Percentiles rank a stretch among this genome's conserved stretches.
Conservation (phyloP, 2,797 vertebrate species). For the Parauchenoglanis ngamensis region DNA sequence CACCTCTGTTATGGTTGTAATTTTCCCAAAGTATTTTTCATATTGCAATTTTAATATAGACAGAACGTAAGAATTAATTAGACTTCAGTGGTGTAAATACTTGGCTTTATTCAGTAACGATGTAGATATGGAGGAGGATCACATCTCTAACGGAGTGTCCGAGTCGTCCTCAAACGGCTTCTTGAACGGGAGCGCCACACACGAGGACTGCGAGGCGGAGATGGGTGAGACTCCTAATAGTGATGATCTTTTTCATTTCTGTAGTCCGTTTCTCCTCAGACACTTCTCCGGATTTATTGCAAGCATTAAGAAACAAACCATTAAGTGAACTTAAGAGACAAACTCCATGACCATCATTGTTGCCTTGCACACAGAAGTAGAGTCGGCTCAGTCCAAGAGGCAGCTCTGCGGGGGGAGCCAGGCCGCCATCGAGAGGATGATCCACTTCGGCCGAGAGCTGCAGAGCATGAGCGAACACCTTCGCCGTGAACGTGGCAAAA, state of each 20-base stretch:
- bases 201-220: constrained; percentile 95
- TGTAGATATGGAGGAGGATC: constrained; percentile 98
- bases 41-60: background rate
- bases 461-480: constrained; percentile 98
- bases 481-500: constrained; percentile 95
- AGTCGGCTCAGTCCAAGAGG: constrained; percentile 87
- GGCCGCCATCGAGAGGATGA: constrained; percentile 98
- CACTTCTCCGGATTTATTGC: too few relatives aligned
- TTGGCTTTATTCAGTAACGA: constrained; percentile 76
- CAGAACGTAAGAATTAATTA: background rate
- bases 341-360: background rate
- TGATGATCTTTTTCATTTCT: background rate
- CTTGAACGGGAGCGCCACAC: constrained; percentile 95
- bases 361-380: constrained; percentile 82
- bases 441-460: constrained; percentile 95
- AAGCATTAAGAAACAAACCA: background rate
- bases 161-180: constrained; percentile 97
- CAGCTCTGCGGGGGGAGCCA: constrained; percentile 97
- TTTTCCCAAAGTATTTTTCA: background rate
- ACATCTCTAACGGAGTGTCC: constrained; percentile 94
- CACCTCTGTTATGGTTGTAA: background rate
- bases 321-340: background rate
- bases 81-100: background rate
- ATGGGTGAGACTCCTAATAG: constrained; percentile 81
- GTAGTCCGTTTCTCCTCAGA: background rate